These are phyloP conservation scores for Labia minor DNA, from an alignment of 2,888 invertebrate genomes.

Conservation along the genomic window DNA sequence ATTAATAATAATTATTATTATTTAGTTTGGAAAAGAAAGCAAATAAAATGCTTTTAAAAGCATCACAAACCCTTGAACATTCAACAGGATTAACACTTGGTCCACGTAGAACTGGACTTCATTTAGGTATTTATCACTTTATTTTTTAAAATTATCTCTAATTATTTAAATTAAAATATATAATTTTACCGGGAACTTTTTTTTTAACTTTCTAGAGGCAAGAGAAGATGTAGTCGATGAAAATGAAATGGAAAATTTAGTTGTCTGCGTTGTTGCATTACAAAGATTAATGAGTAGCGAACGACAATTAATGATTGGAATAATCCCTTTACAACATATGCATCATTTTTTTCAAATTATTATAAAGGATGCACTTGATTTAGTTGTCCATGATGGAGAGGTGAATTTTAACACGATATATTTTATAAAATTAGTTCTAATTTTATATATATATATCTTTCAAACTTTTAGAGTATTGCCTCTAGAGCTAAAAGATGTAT, in stretches of 20 bases:
- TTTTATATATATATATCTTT: constrained; percentile 19
- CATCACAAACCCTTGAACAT: constrained; percentile 69
- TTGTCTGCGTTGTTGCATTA: constrained; percentile 69
- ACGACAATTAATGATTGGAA: constrained; percentile 66
- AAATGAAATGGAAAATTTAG: constrained; percentile 72
- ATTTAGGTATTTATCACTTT: constrained; percentile 18
- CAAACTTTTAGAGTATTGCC: constrained; percentile 54
- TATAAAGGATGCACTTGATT: constrained; percentile 71
- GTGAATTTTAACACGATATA: constrained; percentile 35
- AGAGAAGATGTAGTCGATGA: constrained; percentile 56
- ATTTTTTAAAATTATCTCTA: background rate
- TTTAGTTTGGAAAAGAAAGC: constrained; percentile 62
- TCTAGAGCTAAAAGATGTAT: constrained; percentile 63
- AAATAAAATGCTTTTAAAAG: constrained; percentile 70
- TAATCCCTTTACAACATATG: constrained; percentile 70
- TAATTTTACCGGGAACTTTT: constrained; percentile 14
- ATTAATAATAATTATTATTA: background rate
- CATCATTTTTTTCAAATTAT: constrained; percentile 74
- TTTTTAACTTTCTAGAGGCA: constrained; percentile 32
- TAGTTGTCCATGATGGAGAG: constrained; percentile 78
- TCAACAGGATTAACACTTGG: constrained; percentile 72
- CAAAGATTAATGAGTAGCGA: constrained; percentile 82
- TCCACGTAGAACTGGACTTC: constrained; percentile 44
- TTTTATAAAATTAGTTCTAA: background rate
- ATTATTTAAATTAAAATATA: background rate